Evolutionary conservation across 2,797 vertebrate species (phyloP).

Genomic region (Tragelaphus eurycerus): DNA sequence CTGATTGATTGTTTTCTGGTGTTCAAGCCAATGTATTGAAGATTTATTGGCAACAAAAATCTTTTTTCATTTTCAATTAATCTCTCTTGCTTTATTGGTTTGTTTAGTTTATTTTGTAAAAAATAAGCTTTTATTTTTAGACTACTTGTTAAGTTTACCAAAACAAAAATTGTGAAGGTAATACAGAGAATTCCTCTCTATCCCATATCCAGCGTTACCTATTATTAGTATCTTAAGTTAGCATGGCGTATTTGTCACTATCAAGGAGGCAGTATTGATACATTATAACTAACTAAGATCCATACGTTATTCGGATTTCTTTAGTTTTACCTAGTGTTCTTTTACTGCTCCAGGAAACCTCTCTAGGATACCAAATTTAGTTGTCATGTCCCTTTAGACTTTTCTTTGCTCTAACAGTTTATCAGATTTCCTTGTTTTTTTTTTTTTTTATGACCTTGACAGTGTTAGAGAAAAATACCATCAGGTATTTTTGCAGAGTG

Average conservation of each 20-base stretch:
- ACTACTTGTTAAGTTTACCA: background rate
- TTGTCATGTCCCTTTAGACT: background rate
- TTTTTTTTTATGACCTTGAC: background rate
- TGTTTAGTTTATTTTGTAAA: background rate
- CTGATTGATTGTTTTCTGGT: background rate
- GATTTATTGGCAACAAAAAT: background rate
- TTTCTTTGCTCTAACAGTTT: background rate
- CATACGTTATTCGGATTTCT: background rate
- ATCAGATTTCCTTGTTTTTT: background rate
- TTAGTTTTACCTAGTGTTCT: background rate
- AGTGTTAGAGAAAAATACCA: background rate
- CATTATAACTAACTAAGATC: background rate
- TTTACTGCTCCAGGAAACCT: background rate
- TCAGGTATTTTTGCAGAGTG: background rate
- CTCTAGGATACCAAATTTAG: background rate
- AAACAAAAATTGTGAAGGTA: background rate
- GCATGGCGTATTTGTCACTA: background rate
- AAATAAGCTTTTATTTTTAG: background rate
- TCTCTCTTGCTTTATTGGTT: background rate
- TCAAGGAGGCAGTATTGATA: background rate
- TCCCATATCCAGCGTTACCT: background rate
- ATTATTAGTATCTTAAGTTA: background rate
- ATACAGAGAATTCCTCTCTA: background rate
- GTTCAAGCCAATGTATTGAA: background rate
- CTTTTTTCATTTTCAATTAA: background rate